Conservation (phyloP, 2,113 vertebrate species). For the Saccopteryx bilineata region DNA sequence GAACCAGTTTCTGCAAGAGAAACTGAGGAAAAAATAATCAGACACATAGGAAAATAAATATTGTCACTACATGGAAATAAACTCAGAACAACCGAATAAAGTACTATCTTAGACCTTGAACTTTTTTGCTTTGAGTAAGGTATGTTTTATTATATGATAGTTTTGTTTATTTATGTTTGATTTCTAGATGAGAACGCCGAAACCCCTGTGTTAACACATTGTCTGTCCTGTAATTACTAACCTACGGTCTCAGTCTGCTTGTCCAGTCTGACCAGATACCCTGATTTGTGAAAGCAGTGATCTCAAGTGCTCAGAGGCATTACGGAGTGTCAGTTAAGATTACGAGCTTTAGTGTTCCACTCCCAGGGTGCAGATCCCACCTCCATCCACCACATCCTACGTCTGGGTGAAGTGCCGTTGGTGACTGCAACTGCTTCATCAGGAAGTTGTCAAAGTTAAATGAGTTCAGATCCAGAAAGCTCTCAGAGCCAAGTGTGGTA, state of each 20-base stretch:
- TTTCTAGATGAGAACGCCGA: slow-evolving; percentile 17
- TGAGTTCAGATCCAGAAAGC: not conserved
- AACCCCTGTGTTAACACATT: not conserved
- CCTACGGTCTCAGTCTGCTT: not conserved
- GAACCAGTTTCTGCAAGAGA: not conserved
- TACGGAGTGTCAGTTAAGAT: not conserved
- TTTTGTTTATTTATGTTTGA: slow-evolving; percentile 54
- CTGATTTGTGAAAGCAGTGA: not conserved
- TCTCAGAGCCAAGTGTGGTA: not conserved
- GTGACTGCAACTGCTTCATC: not conserved
- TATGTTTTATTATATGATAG: not conserved
- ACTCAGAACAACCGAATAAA: slow-evolving; percentile 28
- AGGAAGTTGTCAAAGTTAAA: not conserved
- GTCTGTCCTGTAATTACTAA: not conserved
- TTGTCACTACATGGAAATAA: not conserved
- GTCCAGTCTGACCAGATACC: not conserved
- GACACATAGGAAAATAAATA: not conserved
- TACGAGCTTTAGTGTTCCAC: not conserved
- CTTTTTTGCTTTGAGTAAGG: slow-evolving; percentile 20
- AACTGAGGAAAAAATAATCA: slow-evolving; percentile 13
- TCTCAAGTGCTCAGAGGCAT: not conserved
- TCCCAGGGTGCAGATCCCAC: not conserved
- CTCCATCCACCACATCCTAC: not conserved
- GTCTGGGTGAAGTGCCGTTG: not conserved
- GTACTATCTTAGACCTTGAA: slow-evolving; percentile 47